Base-by-base conservation (phyloP, 2,888 invertebrate species). In the Ischnura elegans region DNA sequence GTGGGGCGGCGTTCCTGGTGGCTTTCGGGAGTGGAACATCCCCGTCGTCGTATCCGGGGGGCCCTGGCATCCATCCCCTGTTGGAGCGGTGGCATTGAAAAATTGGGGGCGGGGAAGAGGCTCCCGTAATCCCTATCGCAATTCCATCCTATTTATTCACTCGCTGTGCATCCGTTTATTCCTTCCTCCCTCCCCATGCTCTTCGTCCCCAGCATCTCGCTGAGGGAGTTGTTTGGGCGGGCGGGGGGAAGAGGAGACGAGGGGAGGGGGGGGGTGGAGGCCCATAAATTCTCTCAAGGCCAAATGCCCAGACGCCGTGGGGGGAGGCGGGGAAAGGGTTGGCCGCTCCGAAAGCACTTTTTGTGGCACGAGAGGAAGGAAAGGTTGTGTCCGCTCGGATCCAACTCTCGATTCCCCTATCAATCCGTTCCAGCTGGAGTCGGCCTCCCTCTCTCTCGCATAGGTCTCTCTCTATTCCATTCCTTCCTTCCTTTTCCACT, bases 221-320 rank as follows among this genome's bases (percentile, higher is more conserved):
- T 87, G 46, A n/a, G 43, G 51, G 93, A 36, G 47, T 45, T 21
- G 45, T 46, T 43, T 19, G 19, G 90, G 45, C 93, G 3, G 51
- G 10, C 43, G 86, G 29, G 51, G 42, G 55, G 46, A 84, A 43
- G 94, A 94, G 94, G 95, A 94, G 95, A 95, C 94, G 95, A 95
- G 94, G 87, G 90, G 94, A 94, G 94, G 36, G 85, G 87, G 87
- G 85, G 55, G 45, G 61, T 45, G 29, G 55, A 90, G 90, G 55
- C 90, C 90, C 90, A 90, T 90, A 90, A 90, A 90, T 90, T 90
- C 90, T 90, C 90, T 61, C 90, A 90, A 90, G 90, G 90, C 90
- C 90, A 90, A 90, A 90, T 90, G 61, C 90, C 90, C 90, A 90
- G 90, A 90, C 90, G 90, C 90, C 51, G 90, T 90, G 61, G 55